Percentiles rank a stretch among this genome's conserved stretches.
These are phyloP conservation scores for Lasioglossum morio DNA, from an alignment of 2,888 invertebrate genomes.

Conservation along the genomic window DNA sequence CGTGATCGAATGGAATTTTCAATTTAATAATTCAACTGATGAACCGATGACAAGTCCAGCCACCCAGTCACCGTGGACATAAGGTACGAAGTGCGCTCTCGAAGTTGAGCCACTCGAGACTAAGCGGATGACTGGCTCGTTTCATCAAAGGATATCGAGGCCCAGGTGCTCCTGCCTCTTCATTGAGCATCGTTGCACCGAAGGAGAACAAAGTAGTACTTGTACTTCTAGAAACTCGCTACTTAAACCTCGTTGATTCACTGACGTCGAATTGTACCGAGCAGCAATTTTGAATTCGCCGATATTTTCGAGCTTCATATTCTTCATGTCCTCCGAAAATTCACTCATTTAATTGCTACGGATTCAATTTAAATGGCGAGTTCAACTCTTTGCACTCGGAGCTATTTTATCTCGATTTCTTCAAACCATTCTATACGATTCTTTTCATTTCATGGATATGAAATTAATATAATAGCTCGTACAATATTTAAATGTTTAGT, in stretches of 20 bases:
- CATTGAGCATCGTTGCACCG: constrained; percentile 44
- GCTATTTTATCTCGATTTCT: too few relatives aligned
- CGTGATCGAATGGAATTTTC: constrained; percentile 22
- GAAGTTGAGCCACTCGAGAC: constrained; percentile 58
- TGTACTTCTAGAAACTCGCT: constrained; percentile 29
- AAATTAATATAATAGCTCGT: too few relatives aligned
- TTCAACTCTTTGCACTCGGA: not conserved
- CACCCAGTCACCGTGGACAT: constrained; percentile 10
- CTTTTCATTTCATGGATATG: too few relatives aligned
- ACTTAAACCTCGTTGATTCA: not conserved
- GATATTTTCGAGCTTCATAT: not conserved
- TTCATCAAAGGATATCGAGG: constrained; percentile 60
- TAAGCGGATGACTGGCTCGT: constrained; percentile 53
- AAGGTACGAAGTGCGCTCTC: constrained; percentile 48
- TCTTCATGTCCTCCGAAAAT: not conserved
- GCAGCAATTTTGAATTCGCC: not conserved
- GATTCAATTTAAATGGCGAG: not conserved
- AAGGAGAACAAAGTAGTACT: constrained; percentile 26
- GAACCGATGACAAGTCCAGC: constrained; percentile 28
- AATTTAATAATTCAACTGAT: constrained; percentile 45
- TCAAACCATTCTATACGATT: too few relatives aligned
- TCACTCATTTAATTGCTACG: not conserved
- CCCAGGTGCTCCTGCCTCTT: constrained; percentile 50
- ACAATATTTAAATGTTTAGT: too few relatives aligned
- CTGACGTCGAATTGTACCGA: not conserved